Base-by-base conservation (phyloP, 1,140 invertebrate species). In the Drosophila triauraria region DNA sequence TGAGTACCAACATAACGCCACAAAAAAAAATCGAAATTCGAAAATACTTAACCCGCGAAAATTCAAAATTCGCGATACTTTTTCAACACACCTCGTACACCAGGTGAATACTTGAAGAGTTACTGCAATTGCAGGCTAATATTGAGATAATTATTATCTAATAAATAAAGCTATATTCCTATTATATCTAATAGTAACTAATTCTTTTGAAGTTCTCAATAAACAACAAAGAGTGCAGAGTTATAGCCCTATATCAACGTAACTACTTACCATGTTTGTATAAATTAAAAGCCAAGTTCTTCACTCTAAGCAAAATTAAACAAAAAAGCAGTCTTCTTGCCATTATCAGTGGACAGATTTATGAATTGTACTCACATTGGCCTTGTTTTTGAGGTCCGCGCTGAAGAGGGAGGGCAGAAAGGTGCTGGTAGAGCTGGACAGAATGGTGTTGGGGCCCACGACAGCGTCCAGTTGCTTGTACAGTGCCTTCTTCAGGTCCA, bases 341-440 rank as follows among this genome's bases (percentile, higher is more conserved):
- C 10, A 25, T 43, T 27, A 56, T 61, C 44, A 20, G n/a, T 30
- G 32, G 32, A 43, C 54, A 57, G 32, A 57, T 63, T 58, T 63
- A 58, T 38, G n/a, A 35, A 2, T 8, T 48, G 17, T 56, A 92
- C 93, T 91, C 43, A 92, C 91, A 46, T 97, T 96, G 8, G 95
- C 94, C 80, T 95, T 96, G 85, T 98, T 96, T 90, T 95, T 96
- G 47, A 99, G 92, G 50, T 95, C 94, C 54, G 97, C 96, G 77
- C 95, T 96, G 83, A 99, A 97, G 20, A 96, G 91, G 0, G 98
- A 99, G 3, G 98, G 97, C 47, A 96, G 93, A 68, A 98, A 97
- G 40, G 97, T 98, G 38, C 97, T 98, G 1, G 98, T 98, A 0
- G 98, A 99, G 81, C 97, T 98, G 0, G 97, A 97, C 3, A 99